Percentiles rank a stretch among this genome's conserved stretches.
These are phyloP conservation scores for Meteorus cinctellus DNA, from an alignment of 2,888 invertebrate species.

Conservation along the genomic window DNA sequence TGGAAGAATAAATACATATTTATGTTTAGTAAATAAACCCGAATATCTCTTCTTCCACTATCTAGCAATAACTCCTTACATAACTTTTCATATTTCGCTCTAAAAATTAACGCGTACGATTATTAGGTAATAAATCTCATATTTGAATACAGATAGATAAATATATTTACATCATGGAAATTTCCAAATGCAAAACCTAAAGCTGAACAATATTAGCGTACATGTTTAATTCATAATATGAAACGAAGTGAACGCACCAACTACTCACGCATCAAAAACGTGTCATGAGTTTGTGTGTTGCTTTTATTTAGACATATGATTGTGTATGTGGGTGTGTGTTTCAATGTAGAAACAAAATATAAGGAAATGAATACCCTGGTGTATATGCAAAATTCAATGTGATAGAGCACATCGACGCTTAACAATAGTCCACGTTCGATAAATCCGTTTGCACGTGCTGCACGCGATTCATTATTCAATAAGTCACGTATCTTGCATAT, in stretches of 20 bases:
- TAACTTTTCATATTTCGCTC: too few species aligned
- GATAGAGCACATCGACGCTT: conserved; percentile 23
- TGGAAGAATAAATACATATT: too few species aligned
- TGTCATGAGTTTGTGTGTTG: background rate
- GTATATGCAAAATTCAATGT: background rate
- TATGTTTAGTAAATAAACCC: too few species aligned
- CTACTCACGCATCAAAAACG: background rate
- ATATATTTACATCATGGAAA: background rate
- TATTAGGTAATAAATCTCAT: too few species aligned
- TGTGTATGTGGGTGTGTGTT: background rate
- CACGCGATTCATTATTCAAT: conserved; percentile 32
- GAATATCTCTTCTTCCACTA: too few species aligned
- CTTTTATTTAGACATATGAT: background rate
- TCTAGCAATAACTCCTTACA: too few species aligned
- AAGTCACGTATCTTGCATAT: conserved; percentile 14
- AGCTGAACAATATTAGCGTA: conserved; percentile 3
- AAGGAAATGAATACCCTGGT: background rate
- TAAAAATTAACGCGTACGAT: too few species aligned
- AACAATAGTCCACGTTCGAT: conserved; percentile 30
- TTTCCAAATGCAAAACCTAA: background rate
- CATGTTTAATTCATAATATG: conserved; percentile 11
- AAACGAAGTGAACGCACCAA: background rate
- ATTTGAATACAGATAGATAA: background rate
- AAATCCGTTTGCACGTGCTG: conserved; percentile 34
- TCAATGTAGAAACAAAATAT: background rate